Base-by-base conservation (phyloP, 2,888 invertebrate species). In the Cheiracanthium punctorium region DNA sequence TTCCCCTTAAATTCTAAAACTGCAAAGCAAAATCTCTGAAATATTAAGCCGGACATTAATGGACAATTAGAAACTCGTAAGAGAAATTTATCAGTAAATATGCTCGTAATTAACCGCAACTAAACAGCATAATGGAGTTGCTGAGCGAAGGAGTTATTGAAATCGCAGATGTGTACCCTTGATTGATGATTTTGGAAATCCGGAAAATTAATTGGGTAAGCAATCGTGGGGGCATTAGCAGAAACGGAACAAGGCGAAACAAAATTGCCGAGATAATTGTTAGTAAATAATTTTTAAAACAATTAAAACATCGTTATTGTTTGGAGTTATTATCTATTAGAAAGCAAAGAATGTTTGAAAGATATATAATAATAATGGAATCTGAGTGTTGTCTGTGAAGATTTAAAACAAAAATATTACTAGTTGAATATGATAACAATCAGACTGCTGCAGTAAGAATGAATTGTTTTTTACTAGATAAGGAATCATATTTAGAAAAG, bases 171-270 rank as follows among this genome's bases (percentile, higher is more conserved):
- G 43, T 48, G 43, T 1, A 5, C 24, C 58, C 17, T n/a, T 58
- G 58, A 58, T 58, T 58, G 58, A 58, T 58, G 58, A 58, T 58
- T 58, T 58, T 24, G 5, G n/a, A 24, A 58, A 58, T 24, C 58
- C 58, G 8, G 58, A 20, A 24, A 58, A 58, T 58, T 58, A 58
- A 20, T 24, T 58, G 14, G 24, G 24, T 24, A 20, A 24, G 58
- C 58, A 58, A 24, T 58, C 37, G n/a, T n/a, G 8, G 17, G 2
- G 48, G 48, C 48, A 48, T 48, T 17, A 10, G 17, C 20, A 58
- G 58, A 58, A 58, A 58, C 12, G 58, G 24, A 58, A 58, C 20
- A 37, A 7, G 7, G 10, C 37, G 10, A 37, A 48, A 48, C 48
- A 48, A 48, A n/a, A 48, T 8, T 48, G 17, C 14, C 48, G 48